phyloP scores from a whole-genome alignment of 35 echinoderm and acorn worm species.

The Strongylocentrotus purpuratus region DNA sequence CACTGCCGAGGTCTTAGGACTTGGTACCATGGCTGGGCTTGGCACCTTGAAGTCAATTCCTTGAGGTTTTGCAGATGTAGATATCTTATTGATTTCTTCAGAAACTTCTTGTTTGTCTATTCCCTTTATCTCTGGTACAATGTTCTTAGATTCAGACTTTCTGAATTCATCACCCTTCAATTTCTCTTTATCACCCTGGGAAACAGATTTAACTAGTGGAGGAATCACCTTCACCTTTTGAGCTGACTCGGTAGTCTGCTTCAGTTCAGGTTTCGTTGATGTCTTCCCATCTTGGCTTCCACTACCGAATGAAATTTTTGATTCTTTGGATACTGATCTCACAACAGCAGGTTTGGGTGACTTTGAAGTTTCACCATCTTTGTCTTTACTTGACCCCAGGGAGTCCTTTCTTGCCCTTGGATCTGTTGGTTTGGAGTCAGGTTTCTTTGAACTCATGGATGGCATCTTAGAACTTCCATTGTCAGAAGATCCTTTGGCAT shows the following conservation, averaged over 20 bases:
- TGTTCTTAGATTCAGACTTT: neutral
- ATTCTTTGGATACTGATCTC: constrained; percentile 23
- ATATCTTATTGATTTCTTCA: constrained; percentile 26
- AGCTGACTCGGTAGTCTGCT: neutral
- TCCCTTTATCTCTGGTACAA: constrained; percentile 3
- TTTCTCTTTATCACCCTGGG: constrained; percentile 30
- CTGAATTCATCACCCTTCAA: neutral
- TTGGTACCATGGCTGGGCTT: constrained; percentile 82
- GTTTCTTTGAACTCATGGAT: constrained; percentile 29
- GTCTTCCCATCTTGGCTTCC: neutral
- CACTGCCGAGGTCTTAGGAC: constrained; percentile 49
- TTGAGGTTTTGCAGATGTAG: constrained; percentile 1
- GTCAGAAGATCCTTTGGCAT: neutral
- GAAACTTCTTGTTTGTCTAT: constrained; percentile 23
- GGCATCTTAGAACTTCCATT: neutral
- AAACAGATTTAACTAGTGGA: constrained; percentile 26
- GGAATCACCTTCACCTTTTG: constrained; percentile 43
- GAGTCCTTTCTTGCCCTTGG: constrained; percentile 20
- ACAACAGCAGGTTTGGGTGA: neutral
- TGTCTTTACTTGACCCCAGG: constrained; percentile 34
- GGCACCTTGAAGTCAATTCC: constrained; percentile 86
- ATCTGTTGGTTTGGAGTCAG: constrained; percentile 29
- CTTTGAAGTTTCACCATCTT: constrained; percentile 40
- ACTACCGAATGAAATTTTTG: neutral
- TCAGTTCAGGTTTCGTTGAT: constrained; percentile 10